Percentiles rank a stretch among this genome's conserved stretches.
These are phyloP conservation scores for Gadus chalcogrammus DNA, from an alignment of 2,113 vertebrate genomes.

Conservation along the genomic window DNA sequence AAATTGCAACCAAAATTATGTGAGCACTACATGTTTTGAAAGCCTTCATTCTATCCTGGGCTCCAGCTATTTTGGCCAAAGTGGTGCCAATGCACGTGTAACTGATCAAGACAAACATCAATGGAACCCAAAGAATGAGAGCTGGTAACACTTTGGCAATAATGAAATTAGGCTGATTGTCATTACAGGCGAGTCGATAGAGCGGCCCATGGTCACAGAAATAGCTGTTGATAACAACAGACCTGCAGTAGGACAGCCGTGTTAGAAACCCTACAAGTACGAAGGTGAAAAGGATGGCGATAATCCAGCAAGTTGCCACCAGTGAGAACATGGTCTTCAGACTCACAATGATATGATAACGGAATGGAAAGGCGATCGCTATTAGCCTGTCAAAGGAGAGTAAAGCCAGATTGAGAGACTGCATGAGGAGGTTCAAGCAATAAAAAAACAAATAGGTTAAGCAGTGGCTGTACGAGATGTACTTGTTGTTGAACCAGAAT, in stretches of 20 bases:
- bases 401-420: conserved; percentile 64
- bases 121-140: conserved; percentile 33
- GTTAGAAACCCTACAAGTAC: conserved; percentile 40
- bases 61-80: conserved; percentile 24
- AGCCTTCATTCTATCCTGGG: conserved; percentile 25
- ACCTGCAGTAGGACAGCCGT: conserved; percentile 63
- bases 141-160: conserved; percentile 2
- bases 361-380: conserved; percentile 67
- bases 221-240: conserved; percentile 61
- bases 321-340: conserved; percentile 54
- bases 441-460: conserved; percentile 66
- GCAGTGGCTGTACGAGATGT: conserved; percentile 60
- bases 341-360: conserved; percentile 51
- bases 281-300: conserved; percentile 9
- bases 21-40: conserved; percentile 34
- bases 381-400: conserved; percentile 68
- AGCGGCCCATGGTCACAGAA: conserved; percentile 66
- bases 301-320: conserved; percentile 46
- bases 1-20: conserved; percentile 27
- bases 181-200: conserved; percentile 60
- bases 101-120: conserved; percentile 36
- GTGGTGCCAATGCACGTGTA: conserved; percentile 41
- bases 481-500: conserved; percentile 56
- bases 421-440: conserved; percentile 57
- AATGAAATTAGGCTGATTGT: conserved; percentile 32